phyloP scores from a whole-genome alignment of 2,888 invertebrate genomes.

The Piscicola geometra region DNA sequence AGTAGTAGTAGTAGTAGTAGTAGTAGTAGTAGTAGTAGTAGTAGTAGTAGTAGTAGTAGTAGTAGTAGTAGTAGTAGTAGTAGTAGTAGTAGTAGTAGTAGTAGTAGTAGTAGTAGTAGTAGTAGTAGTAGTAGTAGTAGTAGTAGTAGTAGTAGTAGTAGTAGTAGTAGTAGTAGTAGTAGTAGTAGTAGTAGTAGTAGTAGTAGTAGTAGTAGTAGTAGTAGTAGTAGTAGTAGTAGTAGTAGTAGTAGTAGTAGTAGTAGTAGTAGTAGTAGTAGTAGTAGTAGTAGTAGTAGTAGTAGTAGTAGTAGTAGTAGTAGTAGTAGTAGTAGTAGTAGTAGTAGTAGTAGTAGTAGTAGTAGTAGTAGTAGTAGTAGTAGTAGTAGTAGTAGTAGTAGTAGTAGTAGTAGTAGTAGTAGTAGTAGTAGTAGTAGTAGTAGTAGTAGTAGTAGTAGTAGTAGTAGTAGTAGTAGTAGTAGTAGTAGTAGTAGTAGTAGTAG shows the following conservation, averaged over 20 bases:
- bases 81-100: constrained; percentile 18
- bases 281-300: constrained; percentile 32
- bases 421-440: constrained; percentile 34
- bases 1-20: not conserved
- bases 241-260: no score
- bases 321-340: constrained; percentile 32
- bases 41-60: not conserved
- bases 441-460: constrained; percentile 29
- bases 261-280: constrained; percentile 33
- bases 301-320: constrained; percentile 25
- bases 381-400: constrained; percentile 32
- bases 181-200: constrained; percentile 33
- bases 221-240: constrained; percentile 13
- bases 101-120: constrained; percentile 12
- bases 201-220: constrained; percentile 33
- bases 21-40: not conserved
- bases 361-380: constrained; percentile 35
- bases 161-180: constrained; percentile 33
- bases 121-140: constrained; percentile 1
- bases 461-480: constrained; percentile 32
- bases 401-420: constrained; percentile 34
- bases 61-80: not conserved
- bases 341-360: constrained; percentile 35
- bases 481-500: constrained; percentile 33
- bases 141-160: constrained; percentile 16